phyloP scores from a whole-genome alignment of 2,888 invertebrate genomes.

The Diachrysia chrysitis region DNA sequence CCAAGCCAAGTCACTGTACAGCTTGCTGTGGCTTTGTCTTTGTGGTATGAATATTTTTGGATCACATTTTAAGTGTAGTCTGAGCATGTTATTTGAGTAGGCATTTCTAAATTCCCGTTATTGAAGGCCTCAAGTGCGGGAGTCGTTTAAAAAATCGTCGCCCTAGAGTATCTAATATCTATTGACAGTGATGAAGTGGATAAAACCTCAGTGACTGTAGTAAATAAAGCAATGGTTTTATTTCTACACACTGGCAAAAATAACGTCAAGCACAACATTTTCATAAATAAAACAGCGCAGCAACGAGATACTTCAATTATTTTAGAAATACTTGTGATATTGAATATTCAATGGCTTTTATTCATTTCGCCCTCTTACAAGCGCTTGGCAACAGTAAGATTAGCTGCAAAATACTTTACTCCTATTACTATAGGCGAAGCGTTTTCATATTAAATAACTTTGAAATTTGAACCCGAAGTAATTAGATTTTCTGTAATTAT shows the following conservation, averaged over 20 bases:
- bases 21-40: not conserved
- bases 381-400: not conserved
- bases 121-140: no score
- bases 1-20: not conserved
- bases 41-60: no score
- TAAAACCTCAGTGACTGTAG: no score
- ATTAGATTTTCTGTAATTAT: not conserved
- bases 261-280: not conserved
- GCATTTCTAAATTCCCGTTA: no score
- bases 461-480: not conserved
- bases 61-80: no score
- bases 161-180: no score
- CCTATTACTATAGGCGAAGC: not conserved
- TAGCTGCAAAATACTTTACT: not conserved
- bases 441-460: not conserved
- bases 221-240: no score
- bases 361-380: not conserved
- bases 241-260: no score
- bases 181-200: no score
- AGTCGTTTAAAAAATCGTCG: no score
- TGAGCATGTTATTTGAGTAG: no score
- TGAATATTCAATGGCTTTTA: not conserved
- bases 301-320: not conserved
- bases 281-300: not conserved
- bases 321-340: not conserved